Percentiles rank a stretch among this genome's conserved stretches.
These are phyloP conservation scores for Rhynchophorus ferrugineus DNA, from an alignment of 1,140 invertebrate species.

Conservation along the genomic window DNA sequence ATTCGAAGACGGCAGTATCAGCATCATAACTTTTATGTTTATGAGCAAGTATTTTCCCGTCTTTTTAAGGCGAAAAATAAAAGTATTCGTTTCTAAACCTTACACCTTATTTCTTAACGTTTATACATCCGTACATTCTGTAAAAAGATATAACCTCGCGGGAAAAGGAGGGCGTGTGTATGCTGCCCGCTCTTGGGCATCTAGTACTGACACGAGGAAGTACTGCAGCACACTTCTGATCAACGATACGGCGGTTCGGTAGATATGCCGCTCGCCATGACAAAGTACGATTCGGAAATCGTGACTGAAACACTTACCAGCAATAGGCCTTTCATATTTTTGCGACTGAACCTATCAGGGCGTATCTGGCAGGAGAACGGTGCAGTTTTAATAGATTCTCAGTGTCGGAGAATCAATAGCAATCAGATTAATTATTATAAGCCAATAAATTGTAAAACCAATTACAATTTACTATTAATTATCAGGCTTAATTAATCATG, in stretches of 20 bases:
- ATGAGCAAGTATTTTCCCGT: too few species aligned
- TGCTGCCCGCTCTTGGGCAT: background rate
- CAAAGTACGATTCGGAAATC: constrained; percentile 20
- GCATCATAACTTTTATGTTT: too few species aligned
- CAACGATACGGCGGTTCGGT: constrained; percentile 12
- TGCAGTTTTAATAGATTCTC: background rate
- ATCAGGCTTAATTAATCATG: too few species aligned
- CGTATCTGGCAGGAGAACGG: background rate
- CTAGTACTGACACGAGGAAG: constrained; percentile 8
- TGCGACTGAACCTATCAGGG: constrained; percentile 9
- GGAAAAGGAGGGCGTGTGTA: background rate
- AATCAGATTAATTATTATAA: too few species aligned
- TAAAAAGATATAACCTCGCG: too few species aligned
- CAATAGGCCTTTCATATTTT: constrained; percentile 25
- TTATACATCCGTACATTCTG: too few species aligned
- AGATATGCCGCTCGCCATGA: constrained; percentile 12
- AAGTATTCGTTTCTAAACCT: too few species aligned
- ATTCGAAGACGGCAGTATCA: too few species aligned
- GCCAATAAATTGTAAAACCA: too few species aligned
- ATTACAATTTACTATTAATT: too few species aligned
- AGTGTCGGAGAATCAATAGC: background rate
- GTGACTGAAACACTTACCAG: constrained; percentile 24
- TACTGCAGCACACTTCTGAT: constrained; percentile 13
- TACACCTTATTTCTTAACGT: too few species aligned
- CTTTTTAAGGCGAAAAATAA: too few species aligned